phyloP scores from a whole-genome alignment of 2,113 vertebrate species.

The Reinhardtius hippoglossoides region DNA sequence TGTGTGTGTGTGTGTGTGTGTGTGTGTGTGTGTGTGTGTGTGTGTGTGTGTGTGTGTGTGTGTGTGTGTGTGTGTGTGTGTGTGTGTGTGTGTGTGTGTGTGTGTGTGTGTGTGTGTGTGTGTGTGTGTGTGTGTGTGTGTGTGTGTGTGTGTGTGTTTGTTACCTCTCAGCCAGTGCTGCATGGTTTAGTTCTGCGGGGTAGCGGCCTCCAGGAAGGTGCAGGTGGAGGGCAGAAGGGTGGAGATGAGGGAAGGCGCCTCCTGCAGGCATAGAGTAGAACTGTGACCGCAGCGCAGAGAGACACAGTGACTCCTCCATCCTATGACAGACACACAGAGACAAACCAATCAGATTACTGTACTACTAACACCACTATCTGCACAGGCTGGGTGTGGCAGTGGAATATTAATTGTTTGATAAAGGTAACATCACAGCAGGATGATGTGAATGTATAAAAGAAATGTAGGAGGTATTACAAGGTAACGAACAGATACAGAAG shows the following conservation, averaged over 20 bases:
- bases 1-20: conserved; percentile 11
- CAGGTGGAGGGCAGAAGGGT: conserved; percentile 92
- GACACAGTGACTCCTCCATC: conserved; percentile 95
- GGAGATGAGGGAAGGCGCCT: conserved; percentile 88
- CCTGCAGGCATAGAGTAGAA: conserved; percentile 92
- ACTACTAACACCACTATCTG: not conserved
- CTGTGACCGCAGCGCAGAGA: conserved; percentile 90
- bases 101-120: conserved; percentile 1
- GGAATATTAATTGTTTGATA: too few species aligned
- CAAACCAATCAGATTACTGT: not conserved
- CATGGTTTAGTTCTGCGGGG: conserved; percentile 86
- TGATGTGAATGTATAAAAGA: too few species aligned
- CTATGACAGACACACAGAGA: conserved; percentile 70
- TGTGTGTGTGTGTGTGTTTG: conserved; percentile 8
- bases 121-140: not conserved
- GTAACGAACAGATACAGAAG: too few species aligned
- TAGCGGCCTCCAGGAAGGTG: conserved; percentile 92
- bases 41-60: conserved; percentile 11
- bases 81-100: conserved; percentile 9
- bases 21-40: not conserved
- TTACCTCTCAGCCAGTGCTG: conserved; percentile 87
- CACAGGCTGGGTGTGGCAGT: not conserved
- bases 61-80: not conserved
- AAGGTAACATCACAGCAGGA: too few species aligned
- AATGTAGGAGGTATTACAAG: too few species aligned